A percentile compares a stretch with the other conserved stretches of the same genome.
These are phyloP conservation scores for Scatophagus argus DNA, from an alignment of 2,113 vertebrate genomes.

Conservation along the genomic window DNA sequence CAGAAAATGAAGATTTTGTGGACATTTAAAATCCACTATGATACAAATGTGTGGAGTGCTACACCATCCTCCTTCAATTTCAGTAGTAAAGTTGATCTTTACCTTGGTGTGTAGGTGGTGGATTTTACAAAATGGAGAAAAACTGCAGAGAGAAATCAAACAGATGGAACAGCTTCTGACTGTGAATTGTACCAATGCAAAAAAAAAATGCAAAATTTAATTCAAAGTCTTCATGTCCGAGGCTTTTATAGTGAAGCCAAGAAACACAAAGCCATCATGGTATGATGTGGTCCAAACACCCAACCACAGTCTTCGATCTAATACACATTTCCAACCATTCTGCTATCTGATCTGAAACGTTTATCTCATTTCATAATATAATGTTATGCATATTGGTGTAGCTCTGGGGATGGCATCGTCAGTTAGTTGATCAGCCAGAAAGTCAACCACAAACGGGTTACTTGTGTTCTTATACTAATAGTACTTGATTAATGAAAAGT, in stretches of 20 bases:
- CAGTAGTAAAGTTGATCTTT: neutral
- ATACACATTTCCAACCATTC: neutral
- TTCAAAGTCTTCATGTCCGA: neutral
- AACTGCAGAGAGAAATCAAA: neutral
- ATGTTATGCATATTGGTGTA: too few species aligned
- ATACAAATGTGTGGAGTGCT: slow-evolving; percentile 1
- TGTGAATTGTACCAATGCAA: neutral
- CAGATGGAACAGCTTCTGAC: neutral
- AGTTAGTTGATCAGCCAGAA: too few species aligned
- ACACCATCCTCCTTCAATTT: slow-evolving; percentile 12
- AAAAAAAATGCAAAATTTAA: neutral
- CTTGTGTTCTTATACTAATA: too few species aligned
- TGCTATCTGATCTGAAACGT: neutral
- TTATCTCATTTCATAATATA: neutral
- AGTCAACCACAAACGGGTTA: too few species aligned
- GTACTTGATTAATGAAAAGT: too few species aligned
- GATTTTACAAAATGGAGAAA: neutral
- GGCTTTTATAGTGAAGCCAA: neutral
- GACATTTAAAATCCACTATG: neutral
- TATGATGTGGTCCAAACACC: neutral
- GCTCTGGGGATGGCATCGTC: neutral
- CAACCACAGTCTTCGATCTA: neutral
- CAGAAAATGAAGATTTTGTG: slow-evolving; percentile 21
- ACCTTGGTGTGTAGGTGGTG: slow-evolving; percentile 6
- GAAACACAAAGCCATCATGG: too few species aligned